Conservation (phyloP, 2,888 invertebrate genomes). For the Julus scandinavius region DNA sequence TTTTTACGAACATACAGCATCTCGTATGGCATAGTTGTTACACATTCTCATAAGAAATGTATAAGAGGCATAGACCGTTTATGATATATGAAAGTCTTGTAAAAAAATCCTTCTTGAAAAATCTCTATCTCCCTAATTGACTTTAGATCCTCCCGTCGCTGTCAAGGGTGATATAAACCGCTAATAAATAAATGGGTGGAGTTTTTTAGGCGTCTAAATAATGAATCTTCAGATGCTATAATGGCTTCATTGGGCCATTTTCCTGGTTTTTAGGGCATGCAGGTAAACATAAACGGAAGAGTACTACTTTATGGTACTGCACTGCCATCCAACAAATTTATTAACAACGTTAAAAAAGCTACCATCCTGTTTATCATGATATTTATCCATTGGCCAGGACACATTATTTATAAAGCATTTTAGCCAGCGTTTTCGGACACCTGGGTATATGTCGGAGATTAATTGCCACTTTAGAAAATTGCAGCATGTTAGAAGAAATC, state of each 20-base stretch:
- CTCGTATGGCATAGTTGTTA: not conserved
- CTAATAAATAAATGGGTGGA: constrained; percentile 3
- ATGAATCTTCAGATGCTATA: not conserved
- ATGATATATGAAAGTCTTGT: not conserved
- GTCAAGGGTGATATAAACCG: constrained; percentile 2
- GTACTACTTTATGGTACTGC: not conserved
- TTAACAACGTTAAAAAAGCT: not conserved
- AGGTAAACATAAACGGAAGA: not conserved
- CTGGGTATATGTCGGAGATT: not conserved
- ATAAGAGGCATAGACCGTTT: not conserved
- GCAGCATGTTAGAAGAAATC: not conserved
- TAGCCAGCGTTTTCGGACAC: not conserved
- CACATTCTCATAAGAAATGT: not conserved
- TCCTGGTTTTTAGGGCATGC: constrained; percentile 8
- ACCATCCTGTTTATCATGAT: not conserved
- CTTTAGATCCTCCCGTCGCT: not conserved
- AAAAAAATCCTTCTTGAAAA: not conserved
- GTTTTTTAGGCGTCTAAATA: not conserved
- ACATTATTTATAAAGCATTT: not conserved
- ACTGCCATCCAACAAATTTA: constrained; percentile 3
- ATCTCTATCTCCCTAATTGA: not conserved
- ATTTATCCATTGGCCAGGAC: not conserved
- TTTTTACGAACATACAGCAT: not conserved
- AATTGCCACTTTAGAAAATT: not conserved
- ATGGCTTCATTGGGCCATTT: not conserved